Evolutionary conservation across 2,888 invertebrate genomes (phyloP), one percentile per base, ranked within the genome.

Genomic region (Timema podura): DNA sequence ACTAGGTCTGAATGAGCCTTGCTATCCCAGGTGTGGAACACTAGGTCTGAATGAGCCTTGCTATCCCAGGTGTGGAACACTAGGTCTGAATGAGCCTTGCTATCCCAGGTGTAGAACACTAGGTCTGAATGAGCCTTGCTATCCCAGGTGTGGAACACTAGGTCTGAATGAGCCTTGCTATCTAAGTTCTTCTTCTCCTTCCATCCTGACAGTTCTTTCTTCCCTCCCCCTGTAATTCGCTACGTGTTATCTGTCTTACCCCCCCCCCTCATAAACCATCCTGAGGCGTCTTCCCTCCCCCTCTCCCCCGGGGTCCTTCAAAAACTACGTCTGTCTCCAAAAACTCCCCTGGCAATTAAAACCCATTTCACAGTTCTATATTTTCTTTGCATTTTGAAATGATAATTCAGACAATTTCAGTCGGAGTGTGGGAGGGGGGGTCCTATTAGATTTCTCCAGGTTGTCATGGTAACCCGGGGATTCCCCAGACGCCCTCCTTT

Each of bases 351-450:
- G 74, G 73, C 74, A 74, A 74, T 74, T 74, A 74, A 74, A 74
- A 74, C 74, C 74, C 74, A 74, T 74, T 74, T 74, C 74, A 74
- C 74, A 74, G 74, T 74, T 72, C 74, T 74, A 74, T 74, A 74
- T 76, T 77, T 76, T 76, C 77, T 77, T 77, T 77, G 77, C 76
- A 76, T 78, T 77, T 77, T 77, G 76, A 77, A 77, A 78, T 78
- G 77, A 78, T 78, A 78, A 78, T 78, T 78, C 76, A 76, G 76
- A 76, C 76, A 77, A 77, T 77, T 77, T 77, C 30, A 30, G 30
- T 30, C 30, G 30, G 30, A 30, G 30, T 30, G 76, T 76, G 76
- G 75, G 51, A 54, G 59, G 69, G 59, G 70, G 48, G 66, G 49
- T 65, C 75, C 77, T 76, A 77, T 77, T 77, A 77, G 77, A 76